These are phyloP conservation scores for Harlomillsia oculata DNA, from an alignment of 1,140 invertebrate genomes.

Conservation along the genomic window DNA sequence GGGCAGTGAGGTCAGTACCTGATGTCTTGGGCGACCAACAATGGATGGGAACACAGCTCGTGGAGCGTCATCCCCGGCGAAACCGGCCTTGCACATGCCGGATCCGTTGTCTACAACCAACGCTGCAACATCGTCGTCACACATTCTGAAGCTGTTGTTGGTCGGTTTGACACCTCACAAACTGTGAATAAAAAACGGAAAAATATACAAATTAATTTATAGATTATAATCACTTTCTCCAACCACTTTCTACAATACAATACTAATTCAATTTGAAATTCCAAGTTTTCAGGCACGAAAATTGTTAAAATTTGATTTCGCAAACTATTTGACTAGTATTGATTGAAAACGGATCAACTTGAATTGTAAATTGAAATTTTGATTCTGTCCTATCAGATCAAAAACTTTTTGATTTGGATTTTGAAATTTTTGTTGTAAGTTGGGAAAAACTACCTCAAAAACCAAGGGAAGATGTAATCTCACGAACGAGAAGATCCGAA, in stretches of 20 bases:
- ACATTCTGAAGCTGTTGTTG: conserved; percentile 49
- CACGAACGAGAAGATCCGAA: conserved; percentile 29
- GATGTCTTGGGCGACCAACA: conserved; percentile 70
- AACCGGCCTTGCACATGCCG: conserved; percentile 55
- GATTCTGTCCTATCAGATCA: background rate
- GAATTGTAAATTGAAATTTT: conserved; percentile 2
- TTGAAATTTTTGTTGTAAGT: background rate
- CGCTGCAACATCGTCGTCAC: conserved; percentile 70
- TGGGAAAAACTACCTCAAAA: conserved; percentile 19
- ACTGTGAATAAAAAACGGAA: conserved; percentile 24
- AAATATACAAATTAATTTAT: conserved; percentile 5
- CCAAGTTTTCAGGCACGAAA: background rate
- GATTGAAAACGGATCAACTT: background rate
- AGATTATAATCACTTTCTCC: background rate
- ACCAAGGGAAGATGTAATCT: conserved; percentile 34
- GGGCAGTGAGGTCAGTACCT: conserved; percentile 39
- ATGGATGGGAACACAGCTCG: conserved; percentile 54
- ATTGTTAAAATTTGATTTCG: no score
- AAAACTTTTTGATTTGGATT: background rate
- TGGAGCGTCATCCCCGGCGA: conserved; percentile 52
- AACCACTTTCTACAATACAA: background rate
- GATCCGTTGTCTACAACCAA: conserved; percentile 55
- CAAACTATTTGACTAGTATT: background rate
- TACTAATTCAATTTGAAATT: background rate
- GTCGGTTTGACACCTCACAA: conserved; percentile 25